Evolutionary conservation across 2,888 invertebrate species (phyloP).

Genomic region (Parthenolecanium corni): DNA sequence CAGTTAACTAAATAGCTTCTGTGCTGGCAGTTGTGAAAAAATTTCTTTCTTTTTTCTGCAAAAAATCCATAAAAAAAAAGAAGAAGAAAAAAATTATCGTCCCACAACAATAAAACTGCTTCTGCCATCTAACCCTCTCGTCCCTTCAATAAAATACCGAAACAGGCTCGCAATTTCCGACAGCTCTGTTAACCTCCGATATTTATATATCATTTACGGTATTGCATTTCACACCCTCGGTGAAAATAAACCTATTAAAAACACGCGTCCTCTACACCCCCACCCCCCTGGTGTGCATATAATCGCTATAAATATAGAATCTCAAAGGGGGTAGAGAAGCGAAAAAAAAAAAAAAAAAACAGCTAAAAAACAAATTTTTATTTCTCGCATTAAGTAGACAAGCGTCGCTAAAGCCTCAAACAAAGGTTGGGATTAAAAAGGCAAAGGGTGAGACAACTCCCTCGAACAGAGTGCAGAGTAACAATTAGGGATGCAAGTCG

Average conservation of each 20-base stretch:
- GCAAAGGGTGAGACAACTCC: not conserved
- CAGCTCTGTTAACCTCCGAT: not conserved
- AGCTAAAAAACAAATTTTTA: not conserved
- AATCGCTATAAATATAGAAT: not conserved
- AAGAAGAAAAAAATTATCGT: too few relatives aligned
- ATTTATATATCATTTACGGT: slow-evolving; percentile 2
- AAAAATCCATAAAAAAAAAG: too few relatives aligned
- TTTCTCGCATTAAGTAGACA: not conserved
- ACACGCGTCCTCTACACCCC: slow-evolving; percentile 11
- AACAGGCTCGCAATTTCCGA: too few relatives aligned
- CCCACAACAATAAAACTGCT: too few relatives aligned
- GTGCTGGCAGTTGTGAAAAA: too few relatives aligned
- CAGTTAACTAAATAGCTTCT: too few relatives aligned
- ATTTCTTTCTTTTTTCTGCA: too few relatives aligned
- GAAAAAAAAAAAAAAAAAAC: not conserved
- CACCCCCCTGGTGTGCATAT: not conserved
- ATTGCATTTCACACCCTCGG: slow-evolving; percentile 8
- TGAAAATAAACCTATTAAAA: slow-evolving; percentile 22
- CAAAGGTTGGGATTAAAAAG: slow-evolving; percentile 14
- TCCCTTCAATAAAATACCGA: too few relatives aligned
- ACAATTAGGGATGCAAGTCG: slow-evolving; percentile 18
- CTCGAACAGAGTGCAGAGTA: not conserved
- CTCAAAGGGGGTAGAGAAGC: not conserved
- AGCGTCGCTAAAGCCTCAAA: slow-evolving; percentile 3
- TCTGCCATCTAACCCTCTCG: too few relatives aligned